Evolutionary conservation across 2,113 vertebrate species (phyloP).

Genomic region (Solenodon paradoxus): DNA sequence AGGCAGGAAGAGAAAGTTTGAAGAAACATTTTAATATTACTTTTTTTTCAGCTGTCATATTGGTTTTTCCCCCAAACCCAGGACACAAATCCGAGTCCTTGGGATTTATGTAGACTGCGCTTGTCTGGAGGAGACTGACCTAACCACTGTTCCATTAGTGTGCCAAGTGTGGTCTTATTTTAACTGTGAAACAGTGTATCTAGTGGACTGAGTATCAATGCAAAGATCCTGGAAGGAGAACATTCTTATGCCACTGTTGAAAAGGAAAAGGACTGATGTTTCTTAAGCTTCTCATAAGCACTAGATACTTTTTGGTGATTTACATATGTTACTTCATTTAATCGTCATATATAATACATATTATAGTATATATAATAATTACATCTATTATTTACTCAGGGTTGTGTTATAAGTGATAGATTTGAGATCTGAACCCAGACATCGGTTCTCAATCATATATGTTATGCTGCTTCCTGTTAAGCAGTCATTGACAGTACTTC

Average conservation of each 20-base stretch:
- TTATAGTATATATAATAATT: too few species aligned
- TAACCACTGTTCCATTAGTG: too few species aligned
- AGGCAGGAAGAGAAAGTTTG: too few species aligned
- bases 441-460: constrained; percentile 18
- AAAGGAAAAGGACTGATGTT: not conserved
- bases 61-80: too few species aligned
- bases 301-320: not conserved
- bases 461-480: not conserved
- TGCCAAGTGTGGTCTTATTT: not conserved
- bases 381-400: too few species aligned
- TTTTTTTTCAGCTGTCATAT: too few species aligned
- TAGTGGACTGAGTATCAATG: not conserved
- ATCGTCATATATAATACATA: not conserved
- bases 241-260: not conserved
- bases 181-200: not conserved
- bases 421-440: not conserved
- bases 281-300: not conserved
- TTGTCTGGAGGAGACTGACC: too few species aligned
- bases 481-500: not conserved
- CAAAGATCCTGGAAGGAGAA: not conserved
- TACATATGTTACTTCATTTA: constrained; percentile 38
- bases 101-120: too few species aligned
- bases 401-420: constrained; percentile 11
- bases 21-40: too few species aligned
- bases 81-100: too few species aligned